Base-by-base conservation (phyloP, 2,113 vertebrate genomes). In the Hipposideros armiger region DNA sequence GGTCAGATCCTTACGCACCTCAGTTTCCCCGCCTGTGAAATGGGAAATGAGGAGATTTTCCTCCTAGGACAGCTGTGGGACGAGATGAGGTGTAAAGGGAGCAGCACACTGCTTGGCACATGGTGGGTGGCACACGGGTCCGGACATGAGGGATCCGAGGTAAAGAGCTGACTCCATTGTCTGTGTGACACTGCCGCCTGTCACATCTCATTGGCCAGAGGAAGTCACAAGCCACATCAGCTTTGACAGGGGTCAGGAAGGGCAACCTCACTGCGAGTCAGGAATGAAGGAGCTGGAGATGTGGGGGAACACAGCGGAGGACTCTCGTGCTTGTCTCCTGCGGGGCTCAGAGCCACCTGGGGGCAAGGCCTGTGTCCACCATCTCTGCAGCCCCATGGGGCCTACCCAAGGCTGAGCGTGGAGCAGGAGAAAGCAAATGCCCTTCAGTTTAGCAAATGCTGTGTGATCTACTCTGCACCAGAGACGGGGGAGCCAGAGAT, bases 311-410 rank as follows among this genome's bases (percentile, higher is more conserved):
- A 50, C 42, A 24, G 42, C 56, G 16, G 56, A 73, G 40, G 70
- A 52, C 66, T 9, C 66, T 20, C 67, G 30, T 2, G n/a, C 5
- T 70, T 42, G 52, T 70, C 66, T 47, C 72, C 58, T 89, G 87
- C n/a, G 52, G 47, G n/a, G n/a, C 26, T 0, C 0, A 45, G 69
- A 87, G 19, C 67, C 19, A 28, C 52, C 5, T 0, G 2, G 7
- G 17, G 45, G 11, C 11, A 40, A 47, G 45, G 74, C 5, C n/a
- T 8, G 10, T 32, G 36, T 72, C 36, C 15, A 19, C 36, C 0
- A 0, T 80, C 36, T 42, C 15, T 6, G 5, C 3, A 10, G 66
- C 50, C 24, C 56, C 19, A 30, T 50, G 70, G 42, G n/a, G 58
- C 58, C 20, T 2, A 11, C 22, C 62, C 50, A 89, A 15, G 36